Evolutionary conservation across 1,140 invertebrate species (phyloP).

Genomic region (Aphidius gifuensis): DNA sequence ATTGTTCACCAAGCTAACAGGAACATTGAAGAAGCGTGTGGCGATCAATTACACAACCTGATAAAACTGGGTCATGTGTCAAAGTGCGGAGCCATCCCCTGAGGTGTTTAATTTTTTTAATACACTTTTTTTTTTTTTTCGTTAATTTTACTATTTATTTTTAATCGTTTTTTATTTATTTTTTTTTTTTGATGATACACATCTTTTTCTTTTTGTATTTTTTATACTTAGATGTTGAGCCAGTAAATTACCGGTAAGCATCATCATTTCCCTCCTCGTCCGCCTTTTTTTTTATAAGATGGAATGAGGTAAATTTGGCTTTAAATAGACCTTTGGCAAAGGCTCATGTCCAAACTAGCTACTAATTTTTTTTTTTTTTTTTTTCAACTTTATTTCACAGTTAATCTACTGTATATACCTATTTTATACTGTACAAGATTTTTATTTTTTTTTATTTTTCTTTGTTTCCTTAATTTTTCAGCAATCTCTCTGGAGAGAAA

Average conservation of each 20-base stretch:
- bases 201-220: conserved; percentile 13
- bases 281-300: too few species aligned
- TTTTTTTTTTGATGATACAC: too few species aligned
- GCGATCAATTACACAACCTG: conserved; percentile 50
- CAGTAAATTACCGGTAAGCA: conserved; percentile 48
- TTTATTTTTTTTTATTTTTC: too few species aligned
- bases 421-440: too few species aligned
- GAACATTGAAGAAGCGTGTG: conserved; percentile 20
- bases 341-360: conserved; percentile 36
- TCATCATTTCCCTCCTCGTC: conserved; percentile 12
- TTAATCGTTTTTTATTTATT: background rate
- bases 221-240: conserved; percentile 43
- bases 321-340: conserved; percentile 53
- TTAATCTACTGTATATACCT: too few species aligned
- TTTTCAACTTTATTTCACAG: too few species aligned
- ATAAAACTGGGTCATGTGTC: conserved; percentile 53
- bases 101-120: conserved; percentile 44
- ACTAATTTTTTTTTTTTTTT: too few species aligned
- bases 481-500: too few species aligned
- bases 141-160: too few species aligned
- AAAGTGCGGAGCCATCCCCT: conserved; percentile 48
- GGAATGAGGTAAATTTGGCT: conserved; percentile 25
- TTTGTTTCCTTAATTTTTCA: too few species aligned
- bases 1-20: background rate
- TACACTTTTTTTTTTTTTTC: conserved; percentile 33